Evolutionary conservation across 2,113 vertebrate species (phyloP), one percentile per base, ranked within the genome.

Genomic region (Tragelaphus buxtoni): DNA sequence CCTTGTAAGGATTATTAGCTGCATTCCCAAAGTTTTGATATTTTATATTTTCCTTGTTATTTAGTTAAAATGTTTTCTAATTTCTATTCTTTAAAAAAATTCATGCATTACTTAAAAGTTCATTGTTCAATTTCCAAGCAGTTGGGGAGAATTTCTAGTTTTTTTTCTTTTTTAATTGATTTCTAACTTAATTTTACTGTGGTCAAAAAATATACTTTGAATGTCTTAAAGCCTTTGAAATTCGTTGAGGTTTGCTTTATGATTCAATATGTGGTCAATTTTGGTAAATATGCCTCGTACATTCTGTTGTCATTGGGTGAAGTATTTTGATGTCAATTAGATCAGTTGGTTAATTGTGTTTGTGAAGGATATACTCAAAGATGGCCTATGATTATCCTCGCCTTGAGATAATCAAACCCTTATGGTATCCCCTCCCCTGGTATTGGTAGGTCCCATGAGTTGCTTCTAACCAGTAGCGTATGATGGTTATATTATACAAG

Each of bases 141-240:
- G 63, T 77, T 82, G 72, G 35, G 58, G 60, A 6, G 4, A 76
- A 65, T 86, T 89, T 89, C 35, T 84, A 51, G 4, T 49, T 88
- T 90, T 58, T 30, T 88, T 60, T 65, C 10, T 51, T 2, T 63
- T 85, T 42, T 42, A 42, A 91, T 56, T 96, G 42, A 95, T 88
- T 91, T 82, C 79, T 94, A 95, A 87, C 39, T 96, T 65, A 95
- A 80, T 94, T 95, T 97, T 60, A 53, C 32, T 92, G 74, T 92
- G 65, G 63, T 90, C 72, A 92, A 69, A 83, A 18, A 91, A 89
- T 82, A 65, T 87, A 92, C 20, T 96, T 92, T 86, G 90, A 96
- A 60, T 81, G 51, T 51, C 56, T 82, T 35, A 35, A 90, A 95
- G 53, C 12, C 80, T 79, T 82, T 95, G 45, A 86, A 95, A 86